Evolutionary conservation across 2,888 invertebrate genomes (phyloP).

Genomic region (Drosophila rellima): DNA sequence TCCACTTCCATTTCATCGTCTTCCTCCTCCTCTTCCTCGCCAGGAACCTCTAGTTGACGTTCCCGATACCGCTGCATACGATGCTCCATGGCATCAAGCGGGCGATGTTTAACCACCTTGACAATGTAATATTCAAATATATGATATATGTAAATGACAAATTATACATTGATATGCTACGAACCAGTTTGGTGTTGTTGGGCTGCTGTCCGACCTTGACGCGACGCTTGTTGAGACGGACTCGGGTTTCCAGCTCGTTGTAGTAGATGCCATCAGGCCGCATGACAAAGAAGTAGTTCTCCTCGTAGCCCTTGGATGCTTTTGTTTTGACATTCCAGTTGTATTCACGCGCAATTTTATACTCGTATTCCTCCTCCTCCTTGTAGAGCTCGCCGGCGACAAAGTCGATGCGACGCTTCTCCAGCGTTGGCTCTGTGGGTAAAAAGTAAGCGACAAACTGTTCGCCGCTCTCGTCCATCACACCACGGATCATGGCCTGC

Average conservation of each 20-base stretch:
- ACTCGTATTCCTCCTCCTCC: conserved; percentile 97
- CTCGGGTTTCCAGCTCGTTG: conserved; percentile 97
- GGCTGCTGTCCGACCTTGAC: conserved; percentile 90
- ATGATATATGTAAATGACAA: neutral
- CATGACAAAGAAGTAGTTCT: conserved; percentile 98
- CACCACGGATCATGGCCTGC: conserved; percentile 99
- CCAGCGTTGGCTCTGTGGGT: conserved; percentile 96
- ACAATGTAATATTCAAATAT: neutral
- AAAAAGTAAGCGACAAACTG: conserved; percentile 99
- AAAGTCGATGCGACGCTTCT: conserved; percentile 94
- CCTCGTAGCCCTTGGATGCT: conserved; percentile 97
- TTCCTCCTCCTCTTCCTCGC: conserved; percentile 90
- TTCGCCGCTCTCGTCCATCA: conserved; percentile 99
- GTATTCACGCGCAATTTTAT: conserved; percentile 98
- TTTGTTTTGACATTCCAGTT: conserved; percentile 99
- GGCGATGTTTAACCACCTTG: conserved; percentile 92
- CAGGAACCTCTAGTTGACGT: conserved; percentile 94
- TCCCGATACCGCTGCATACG: conserved; percentile 94
- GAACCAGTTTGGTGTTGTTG: conserved; percentile 88
- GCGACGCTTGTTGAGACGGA: conserved; percentile 96
- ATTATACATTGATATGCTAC: conserved; percentile 6
- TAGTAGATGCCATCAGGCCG: conserved; percentile 96
- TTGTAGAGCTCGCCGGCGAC: conserved; percentile 91
- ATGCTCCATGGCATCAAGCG: conserved; percentile 93
- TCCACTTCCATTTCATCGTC: conserved; percentile 87